Base-by-base conservation (phyloP, 2,113 vertebrate genomes). In the Marmota flaviventris region DNA sequence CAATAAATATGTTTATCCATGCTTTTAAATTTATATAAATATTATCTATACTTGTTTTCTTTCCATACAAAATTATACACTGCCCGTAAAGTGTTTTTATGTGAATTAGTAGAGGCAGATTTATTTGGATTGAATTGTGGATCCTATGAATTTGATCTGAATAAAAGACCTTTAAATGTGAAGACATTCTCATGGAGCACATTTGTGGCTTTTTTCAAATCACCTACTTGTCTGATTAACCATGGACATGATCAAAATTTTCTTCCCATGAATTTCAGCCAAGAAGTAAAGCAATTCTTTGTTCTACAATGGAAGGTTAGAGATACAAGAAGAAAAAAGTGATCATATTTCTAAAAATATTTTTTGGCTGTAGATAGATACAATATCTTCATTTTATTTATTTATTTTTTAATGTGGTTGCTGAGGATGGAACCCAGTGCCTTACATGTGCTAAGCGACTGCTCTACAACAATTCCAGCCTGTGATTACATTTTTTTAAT, bases 221-320 rank as follows among this genome's bases (percentile, higher is more conserved):
- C 1, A 32, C 34, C 42, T 86, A 39, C 27, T 89, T 94, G 10
- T 75, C 22, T 77, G 2, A 93, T 88, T 93, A 77, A 94, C 82
- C 61, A 85, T 56, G 39, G 39, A 92, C n/a, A 83, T 65, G 25
- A 92, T 78, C 45, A 86, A 89, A 91, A 79, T 53, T 25, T 95
- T 87, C n/a, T 34, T 95, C 11, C n/a, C 91, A 89, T 77, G 37
- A 77, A 24, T 48, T 0, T 86, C 58, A 95, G 29, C 27, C 27
- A 61, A 87, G 93, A 84, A 56, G 2, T 65, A 34, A 25, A 61
- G 37, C 8, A 53, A 86, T 77, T 45, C 16, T 88, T 94, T 91
- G 42, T 72, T 14, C 37, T 85, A 6, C 1, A 24, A 92, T 13
- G 17, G 27, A 93, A 91, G 67, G 27, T 32, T 91, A 85, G 8